These are phyloP conservation scores for Colaptes auratus DNA, from an alignment of 2,113 vertebrate genomes.

Conservation along the genomic window DNA sequence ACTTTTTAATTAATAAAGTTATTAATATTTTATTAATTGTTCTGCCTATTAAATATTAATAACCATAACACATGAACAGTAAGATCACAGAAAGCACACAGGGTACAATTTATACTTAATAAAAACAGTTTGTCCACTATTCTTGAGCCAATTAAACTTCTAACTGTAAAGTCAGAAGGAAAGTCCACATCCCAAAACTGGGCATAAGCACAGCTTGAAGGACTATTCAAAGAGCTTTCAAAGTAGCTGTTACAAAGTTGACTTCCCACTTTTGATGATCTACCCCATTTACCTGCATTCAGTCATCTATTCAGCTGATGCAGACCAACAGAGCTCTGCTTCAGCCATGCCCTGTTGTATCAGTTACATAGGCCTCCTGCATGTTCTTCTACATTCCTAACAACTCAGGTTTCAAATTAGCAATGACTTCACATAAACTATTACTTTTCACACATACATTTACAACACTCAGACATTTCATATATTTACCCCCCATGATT, in stretches of 20 bases:
- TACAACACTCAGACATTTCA: background rate
- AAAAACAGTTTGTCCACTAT: background rate
- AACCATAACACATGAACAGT: background rate
- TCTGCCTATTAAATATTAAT: too few relatives aligned
- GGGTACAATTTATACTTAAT: background rate
- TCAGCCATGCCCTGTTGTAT: background rate
- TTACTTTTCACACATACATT: background rate
- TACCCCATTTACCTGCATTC: background rate
- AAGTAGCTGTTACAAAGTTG: background rate
- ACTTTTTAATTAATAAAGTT: too few relatives aligned
- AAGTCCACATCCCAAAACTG: background rate
- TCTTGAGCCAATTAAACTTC: background rate
- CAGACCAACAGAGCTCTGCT: background rate
- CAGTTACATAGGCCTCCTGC: background rate
- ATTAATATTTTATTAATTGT: too few relatives aligned
- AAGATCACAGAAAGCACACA: background rate
- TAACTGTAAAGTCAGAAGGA: background rate
- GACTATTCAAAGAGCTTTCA: background rate
- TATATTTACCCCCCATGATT: background rate
- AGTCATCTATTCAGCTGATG: background rate
- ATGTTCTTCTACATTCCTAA: background rate
- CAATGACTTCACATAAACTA: background rate
- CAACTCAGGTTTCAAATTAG: conserved; percentile 1
- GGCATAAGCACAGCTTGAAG: background rate
- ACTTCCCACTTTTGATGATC: background rate